Evolutionary conservation across 2,888 invertebrate species (phyloP).

Genomic region (Microdon myrmicae): DNA sequence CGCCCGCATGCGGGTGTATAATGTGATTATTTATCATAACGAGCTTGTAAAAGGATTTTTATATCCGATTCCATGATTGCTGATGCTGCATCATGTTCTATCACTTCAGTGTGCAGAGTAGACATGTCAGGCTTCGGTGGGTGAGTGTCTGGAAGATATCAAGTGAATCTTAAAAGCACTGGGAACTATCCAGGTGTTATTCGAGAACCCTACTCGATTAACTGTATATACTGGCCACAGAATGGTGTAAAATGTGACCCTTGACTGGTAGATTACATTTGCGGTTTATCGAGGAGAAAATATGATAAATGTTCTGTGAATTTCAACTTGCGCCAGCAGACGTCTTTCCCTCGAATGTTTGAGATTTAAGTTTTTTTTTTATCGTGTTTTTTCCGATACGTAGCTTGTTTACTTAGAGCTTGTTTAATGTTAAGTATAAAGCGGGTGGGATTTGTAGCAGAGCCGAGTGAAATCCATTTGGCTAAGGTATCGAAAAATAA

Average conservation of each 20-base stretch:
- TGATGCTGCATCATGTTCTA: constrained; percentile 38
- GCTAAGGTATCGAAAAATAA: too few species aligned
- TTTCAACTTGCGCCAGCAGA: constrained; percentile 19
- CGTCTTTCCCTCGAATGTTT: not conserved
- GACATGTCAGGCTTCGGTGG: too few species aligned
- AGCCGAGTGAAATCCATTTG: too few species aligned
- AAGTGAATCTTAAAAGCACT: constrained; percentile 50
- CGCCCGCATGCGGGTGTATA: constrained; percentile 14
- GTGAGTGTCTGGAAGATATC: constrained; percentile 19
- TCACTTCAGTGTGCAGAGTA: too few species aligned
- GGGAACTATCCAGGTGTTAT: constrained; percentile 38
- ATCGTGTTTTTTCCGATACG: not conserved
- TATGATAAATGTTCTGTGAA: constrained; percentile 20
- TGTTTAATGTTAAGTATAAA: too few species aligned
- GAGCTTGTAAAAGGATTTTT: constrained; percentile 51
- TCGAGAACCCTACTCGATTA: constrained; percentile 11
- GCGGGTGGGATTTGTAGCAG: too few species aligned
- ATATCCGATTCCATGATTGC: constrained; percentile 50
- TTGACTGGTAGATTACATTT: constrained; percentile 11
- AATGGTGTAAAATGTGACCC: not conserved
- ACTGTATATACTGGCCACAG: constrained; percentile 15
- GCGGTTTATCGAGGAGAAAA: constrained; percentile 4
- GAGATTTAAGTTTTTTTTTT: constrained; percentile 3
- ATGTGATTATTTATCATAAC: constrained; percentile 52
- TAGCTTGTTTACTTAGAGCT: too few species aligned